phyloP scores from a whole-genome alignment of 1,140 invertebrate genomes.

The Drosophila sulfurigaster region DNA sequence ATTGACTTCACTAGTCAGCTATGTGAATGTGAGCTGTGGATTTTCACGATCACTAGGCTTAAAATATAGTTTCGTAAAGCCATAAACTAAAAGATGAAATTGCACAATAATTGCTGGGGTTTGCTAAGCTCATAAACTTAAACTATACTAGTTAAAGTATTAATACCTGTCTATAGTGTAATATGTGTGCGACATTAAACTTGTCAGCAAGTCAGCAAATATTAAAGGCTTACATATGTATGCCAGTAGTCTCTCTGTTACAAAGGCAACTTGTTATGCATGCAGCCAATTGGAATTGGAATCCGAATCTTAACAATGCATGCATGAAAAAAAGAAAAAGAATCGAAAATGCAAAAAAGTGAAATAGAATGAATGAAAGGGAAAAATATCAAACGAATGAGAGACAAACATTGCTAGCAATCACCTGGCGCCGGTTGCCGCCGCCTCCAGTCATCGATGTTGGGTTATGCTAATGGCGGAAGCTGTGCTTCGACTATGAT shows the following conservation, averaged over 20 bases:
- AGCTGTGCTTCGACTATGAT: constrained; percentile 53
- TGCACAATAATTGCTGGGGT: neutral
- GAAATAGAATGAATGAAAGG: constrained; percentile 27
- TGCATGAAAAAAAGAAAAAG: constrained; percentile 19
- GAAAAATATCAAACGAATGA: constrained; percentile 33
- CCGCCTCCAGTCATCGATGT: constrained; percentile 37
- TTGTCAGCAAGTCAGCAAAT: constrained; percentile 5
- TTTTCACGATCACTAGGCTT: neutral
- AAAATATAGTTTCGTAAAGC: neutral
- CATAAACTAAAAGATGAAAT: neutral
- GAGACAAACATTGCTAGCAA: constrained; percentile 68
- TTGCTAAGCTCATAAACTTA: neutral
- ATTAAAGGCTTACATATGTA: constrained; percentile 29
- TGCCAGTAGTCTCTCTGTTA: neutral
- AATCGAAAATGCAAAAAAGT: constrained; percentile 1
- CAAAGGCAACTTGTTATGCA: constrained; percentile 36
- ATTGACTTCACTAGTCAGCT: too few relatives aligned
- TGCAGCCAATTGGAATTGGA: constrained; percentile 47
- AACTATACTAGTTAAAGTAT: neutral
- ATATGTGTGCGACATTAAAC: constrained; percentile 2
- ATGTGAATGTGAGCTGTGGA: neutral
- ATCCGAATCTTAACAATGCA: constrained; percentile 48
- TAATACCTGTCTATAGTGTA: neutral
- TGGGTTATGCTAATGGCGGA: constrained; percentile 77
- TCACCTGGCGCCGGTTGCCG: constrained; percentile 66